phyloP scores from a whole-genome alignment of 2,113 vertebrate species.

The Megatriorchis doriae region DNA sequence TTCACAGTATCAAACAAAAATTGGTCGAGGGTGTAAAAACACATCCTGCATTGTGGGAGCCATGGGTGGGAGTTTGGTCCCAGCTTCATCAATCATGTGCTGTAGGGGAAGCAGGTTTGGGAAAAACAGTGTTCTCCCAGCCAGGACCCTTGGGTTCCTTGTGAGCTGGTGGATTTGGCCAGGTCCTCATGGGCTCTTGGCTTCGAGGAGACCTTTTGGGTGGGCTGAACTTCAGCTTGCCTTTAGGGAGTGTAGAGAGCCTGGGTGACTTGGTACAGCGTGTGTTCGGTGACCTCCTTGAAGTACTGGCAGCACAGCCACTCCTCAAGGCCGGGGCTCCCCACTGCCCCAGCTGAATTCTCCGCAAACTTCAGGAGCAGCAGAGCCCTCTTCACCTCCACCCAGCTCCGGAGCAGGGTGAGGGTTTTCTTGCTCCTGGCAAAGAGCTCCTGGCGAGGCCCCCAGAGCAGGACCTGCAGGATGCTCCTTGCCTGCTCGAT shows the following conservation, averaged over 20 bases:
- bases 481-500: slow-evolving; percentile 22
- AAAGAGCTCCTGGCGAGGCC: slow-evolving; percentile 66
- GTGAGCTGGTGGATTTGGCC: neutral
- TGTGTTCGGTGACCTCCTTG: slow-evolving; percentile 50
- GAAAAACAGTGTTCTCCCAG: neutral
- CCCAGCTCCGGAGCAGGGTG: slow-evolving; percentile 51
- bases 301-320: slow-evolving; percentile 80
- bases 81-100: neutral
- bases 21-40: neutral
- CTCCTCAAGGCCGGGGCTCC: slow-evolving; percentile 69
- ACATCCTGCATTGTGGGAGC: neutral
- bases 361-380: slow-evolving; percentile 79
- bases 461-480: slow-evolving; percentile 84
- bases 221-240: neutral
- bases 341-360: neutral
- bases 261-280: slow-evolving; percentile 27
- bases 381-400: slow-evolving; percentile 70
- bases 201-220: neutral
- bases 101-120: neutral
- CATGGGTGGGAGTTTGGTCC: neutral
- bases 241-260: slow-evolving; percentile 12
- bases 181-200: accelerated
- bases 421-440: slow-evolving; percentile 12
- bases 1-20: neutral
- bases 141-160: neutral